These are phyloP conservation scores for Ormyrus rosae DNA, from an alignment of 2,888 invertebrate species.

Conservation along the genomic window DNA sequence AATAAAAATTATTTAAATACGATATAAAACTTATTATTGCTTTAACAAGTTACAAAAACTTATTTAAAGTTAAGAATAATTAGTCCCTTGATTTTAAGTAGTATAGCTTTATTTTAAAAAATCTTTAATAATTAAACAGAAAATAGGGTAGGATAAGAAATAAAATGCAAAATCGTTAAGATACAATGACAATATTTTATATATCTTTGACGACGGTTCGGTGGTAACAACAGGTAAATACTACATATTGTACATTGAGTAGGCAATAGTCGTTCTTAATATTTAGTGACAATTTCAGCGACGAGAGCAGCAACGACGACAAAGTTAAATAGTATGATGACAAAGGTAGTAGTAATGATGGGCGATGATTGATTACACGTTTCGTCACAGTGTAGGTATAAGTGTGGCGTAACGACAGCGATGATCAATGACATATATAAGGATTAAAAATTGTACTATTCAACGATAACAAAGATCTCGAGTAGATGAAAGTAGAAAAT, in stretches of 20 bases:
- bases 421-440: conserved; percentile 47
- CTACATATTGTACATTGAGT: conserved; percentile 77
- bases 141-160: conserved; percentile 11
- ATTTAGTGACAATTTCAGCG: conserved; percentile 66
- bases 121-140: background rate
- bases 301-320: conserved; percentile 59
- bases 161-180: conserved; percentile 60
- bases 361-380: conserved; percentile 13
- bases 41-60: background rate
- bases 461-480: conserved; percentile 42
- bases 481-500: background rate
- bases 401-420: conserved; percentile 55
- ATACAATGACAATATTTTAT: conserved; percentile 76
- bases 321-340: conserved; percentile 52
- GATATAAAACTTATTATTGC: background rate
- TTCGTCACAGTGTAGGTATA: conserved; percentile 28
- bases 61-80: background rate
- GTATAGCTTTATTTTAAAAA: background rate
- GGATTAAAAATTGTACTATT: conserved; percentile 42
- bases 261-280: conserved; percentile 75
- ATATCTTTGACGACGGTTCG: conserved; percentile 76
- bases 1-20: background rate
- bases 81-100: too few relatives aligned
- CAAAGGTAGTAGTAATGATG: conserved; percentile 27
- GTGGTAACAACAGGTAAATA: conserved; percentile 77